phyloP scores from a whole-genome alignment of 2,113 vertebrate genomes.

The Halcyon malimbica region DNA sequence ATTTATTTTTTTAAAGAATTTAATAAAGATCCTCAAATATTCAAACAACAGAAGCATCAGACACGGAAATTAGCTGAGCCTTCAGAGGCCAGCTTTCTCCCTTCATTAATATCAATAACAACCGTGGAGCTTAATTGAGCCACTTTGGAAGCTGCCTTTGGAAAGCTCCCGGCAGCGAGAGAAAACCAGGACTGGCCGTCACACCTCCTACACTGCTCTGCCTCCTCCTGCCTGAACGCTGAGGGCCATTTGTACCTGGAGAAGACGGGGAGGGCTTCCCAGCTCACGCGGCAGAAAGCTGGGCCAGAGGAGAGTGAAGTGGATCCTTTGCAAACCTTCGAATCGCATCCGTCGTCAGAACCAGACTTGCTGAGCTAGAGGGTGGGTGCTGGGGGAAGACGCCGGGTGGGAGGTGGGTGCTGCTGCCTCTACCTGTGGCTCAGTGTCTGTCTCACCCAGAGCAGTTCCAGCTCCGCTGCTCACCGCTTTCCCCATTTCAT shows the following conservation, averaged over 20 bases:
- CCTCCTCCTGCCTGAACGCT: neutral
- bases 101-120: neutral
- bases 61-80: neutral
- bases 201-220: fast-evolving
- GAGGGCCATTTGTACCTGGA: neutral
- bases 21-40: neutral
- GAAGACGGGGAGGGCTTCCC: neutral
- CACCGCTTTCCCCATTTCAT: neutral
- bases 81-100: neutral
- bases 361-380: neutral
- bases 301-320: fast-evolving
- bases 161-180: neutral
- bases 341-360: fast-evolving
- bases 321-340: neutral
- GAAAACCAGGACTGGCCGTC: neutral
- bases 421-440: neutral
- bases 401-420: neutral
- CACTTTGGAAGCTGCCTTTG: neutral
- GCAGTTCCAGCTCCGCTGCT: neutral
- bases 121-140: neutral
- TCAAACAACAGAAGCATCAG: neutral
- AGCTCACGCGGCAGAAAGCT: fast-evolving
- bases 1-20: neutral
- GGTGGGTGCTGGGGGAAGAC: fast-evolving
- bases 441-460: fast-evolving